phyloP scores from a whole-genome alignment of 2,888 invertebrate genomes.

The Aphidius colemani region DNA sequence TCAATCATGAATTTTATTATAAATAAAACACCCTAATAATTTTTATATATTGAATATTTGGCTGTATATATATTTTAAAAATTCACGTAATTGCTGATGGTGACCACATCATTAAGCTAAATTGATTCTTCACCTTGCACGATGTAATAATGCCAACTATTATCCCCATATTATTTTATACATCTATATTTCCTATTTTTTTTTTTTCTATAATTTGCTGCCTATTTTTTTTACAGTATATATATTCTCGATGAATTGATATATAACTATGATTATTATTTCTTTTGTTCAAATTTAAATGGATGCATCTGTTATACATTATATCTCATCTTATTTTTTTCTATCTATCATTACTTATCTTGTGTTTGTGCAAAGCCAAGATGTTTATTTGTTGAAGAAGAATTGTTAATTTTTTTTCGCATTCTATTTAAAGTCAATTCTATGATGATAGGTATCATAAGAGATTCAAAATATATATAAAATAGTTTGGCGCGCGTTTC shows the following conservation, averaged over 20 bases:
- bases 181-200: not conserved
- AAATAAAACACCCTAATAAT: not conserved
- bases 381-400: too few species aligned
- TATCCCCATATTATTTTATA: not conserved
- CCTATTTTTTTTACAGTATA: not conserved
- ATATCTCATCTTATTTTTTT: too few species aligned
- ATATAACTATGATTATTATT: too few species aligned
- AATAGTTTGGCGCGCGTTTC: conserved; percentile 21
- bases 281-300: too few species aligned
- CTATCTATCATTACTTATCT: too few species aligned
- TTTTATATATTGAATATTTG: conserved; percentile 10
- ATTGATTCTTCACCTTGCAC: conserved; percentile 29
- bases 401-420: too few species aligned
- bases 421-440: too few species aligned
- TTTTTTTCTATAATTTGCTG: conserved; percentile 8
- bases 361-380: too few species aligned
- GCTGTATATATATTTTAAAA: conserved; percentile 10
- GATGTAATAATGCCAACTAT: conserved; percentile 12
- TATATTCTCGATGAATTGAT: not conserved
- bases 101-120: conserved; percentile 22
- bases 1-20: not conserved
- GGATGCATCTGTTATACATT: too few species aligned
- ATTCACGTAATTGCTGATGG: conserved; percentile 23
- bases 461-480: conserved; percentile 12
- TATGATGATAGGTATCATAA: not conserved